Evolutionary conservation across 2,888 invertebrate genomes (phyloP).

Genomic region (Lepidochitona cinerea): DNA sequence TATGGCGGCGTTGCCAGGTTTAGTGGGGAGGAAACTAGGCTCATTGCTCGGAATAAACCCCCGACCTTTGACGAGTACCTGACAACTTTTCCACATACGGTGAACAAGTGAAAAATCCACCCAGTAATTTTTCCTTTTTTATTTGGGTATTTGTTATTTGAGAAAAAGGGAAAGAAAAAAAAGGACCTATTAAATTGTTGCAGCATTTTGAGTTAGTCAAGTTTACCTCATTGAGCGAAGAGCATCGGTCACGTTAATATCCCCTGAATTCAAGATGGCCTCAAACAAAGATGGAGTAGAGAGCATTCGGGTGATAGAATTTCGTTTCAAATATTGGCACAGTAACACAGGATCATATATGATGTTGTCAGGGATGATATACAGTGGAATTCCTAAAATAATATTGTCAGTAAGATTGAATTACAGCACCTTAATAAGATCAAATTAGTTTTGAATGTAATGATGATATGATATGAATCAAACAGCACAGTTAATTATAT

Average conservation of each 20-base stretch:
- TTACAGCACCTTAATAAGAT: background rate
- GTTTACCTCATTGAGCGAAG: conserved; percentile 57
- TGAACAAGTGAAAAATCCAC: too few relatives aligned
- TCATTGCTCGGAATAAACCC: too few relatives aligned
- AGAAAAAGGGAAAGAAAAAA: too few relatives aligned
- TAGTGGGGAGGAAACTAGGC: too few relatives aligned
- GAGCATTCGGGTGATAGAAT: conserved; percentile 69
- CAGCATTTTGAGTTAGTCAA: too few relatives aligned
- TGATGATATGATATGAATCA: background rate
- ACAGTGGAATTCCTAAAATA: conserved; percentile 64
- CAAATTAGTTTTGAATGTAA: too few relatives aligned
- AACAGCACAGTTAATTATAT: background rate
- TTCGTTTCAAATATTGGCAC: conserved; percentile 59
- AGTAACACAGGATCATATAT: conserved; percentile 70
- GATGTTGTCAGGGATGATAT: conserved; percentile 69
- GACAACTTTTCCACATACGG: too few relatives aligned
- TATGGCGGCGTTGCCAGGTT: too few relatives aligned
- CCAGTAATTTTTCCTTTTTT: too few relatives aligned
- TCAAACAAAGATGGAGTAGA: conserved; percentile 72
- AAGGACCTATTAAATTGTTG: too few relatives aligned
- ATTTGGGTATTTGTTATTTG: too few relatives aligned
- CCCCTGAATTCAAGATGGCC: conserved; percentile 65
- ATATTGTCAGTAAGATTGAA: background rate
- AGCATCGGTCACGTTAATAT: conserved; percentile 36
- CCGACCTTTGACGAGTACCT: too few relatives aligned